Evolutionary conservation across 2,113 vertebrate genomes (phyloP), one percentile per base, ranked within the genome.

Genomic region (Chinchilla lanigera): DNA sequence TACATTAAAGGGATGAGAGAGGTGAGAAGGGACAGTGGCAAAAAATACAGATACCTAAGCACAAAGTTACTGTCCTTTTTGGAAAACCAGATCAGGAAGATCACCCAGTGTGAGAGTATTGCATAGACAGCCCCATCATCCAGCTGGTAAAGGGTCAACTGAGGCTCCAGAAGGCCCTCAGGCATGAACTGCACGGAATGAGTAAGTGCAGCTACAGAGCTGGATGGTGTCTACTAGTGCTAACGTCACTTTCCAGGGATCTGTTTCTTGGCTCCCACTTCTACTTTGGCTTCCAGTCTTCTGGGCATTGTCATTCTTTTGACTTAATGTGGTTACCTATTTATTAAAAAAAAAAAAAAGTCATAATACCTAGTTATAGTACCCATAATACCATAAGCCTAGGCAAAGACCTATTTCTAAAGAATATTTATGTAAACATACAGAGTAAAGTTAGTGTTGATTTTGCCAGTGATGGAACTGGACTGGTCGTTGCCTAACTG

Each of bases 351-450:
- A 61, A 35, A 35, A 65, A 67, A 67, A 35, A 17, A 78, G 7
- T 47, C 41, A 75, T 28, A 47, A 75, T 47, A 44, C 11, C 24
- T 75, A 75, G 41, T 44, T 75, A 28, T 75, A 75, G 41, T 44
- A 28, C 73, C 41, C 26, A 50, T 77, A 50, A 77, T 50, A 77
- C 24, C 73, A 38, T n/a, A 41, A 75, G 52, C 19, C 63, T 5
- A 67, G 38, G 28, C 56, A 30, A 96, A 26, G 67, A 61, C 28
- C 58, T 93, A 3, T 85, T 92, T 96, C 50, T 90, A 94, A 63
- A 73, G 83, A 63, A 61, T 20, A 58, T 50, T 63, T 67, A n/a
- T 60, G 56, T 89, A n/a, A 54, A 82, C 63, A 94, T 16, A 7
- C 0, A 60, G 75, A n/a, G 28, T 80, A 61, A 52, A 1, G 12